Evolutionary conservation across 1,140 invertebrate genomes (phyloP).

Genomic region (Drosophila aff.): DNA sequence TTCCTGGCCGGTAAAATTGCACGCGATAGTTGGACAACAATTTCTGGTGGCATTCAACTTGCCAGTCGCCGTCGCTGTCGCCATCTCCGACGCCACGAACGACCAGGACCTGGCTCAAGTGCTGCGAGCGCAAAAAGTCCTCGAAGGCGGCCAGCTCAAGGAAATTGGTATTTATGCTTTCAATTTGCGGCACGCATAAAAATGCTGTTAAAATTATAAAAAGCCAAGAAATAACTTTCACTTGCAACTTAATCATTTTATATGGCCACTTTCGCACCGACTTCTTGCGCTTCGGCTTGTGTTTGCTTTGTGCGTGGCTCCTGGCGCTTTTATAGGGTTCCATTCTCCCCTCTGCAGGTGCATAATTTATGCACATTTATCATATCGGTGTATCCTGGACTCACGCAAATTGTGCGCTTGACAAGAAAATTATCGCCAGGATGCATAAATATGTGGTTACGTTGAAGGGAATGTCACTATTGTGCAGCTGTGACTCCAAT

Average conservation of each 20-base stretch:
- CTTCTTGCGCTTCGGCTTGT: conserved; percentile 5
- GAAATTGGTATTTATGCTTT: conserved; percentile 81
- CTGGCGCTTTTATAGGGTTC: conserved; percentile 39
- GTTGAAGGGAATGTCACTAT: conserved; percentile 4
- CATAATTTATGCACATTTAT: conserved; percentile 70
- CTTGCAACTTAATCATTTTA: conserved; percentile 78
- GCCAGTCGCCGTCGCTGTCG: conserved; percentile 10
- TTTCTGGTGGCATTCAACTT: conserved; percentile 50
- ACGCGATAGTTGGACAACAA: conserved; percentile 67
- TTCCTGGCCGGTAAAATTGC: conserved; percentile 61
- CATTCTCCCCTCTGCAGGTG: conserved; percentile 24
- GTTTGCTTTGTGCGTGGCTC: conserved; percentile 33
- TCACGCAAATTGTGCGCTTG: conserved; percentile 57
- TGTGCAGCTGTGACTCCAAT: conserved; percentile 18
- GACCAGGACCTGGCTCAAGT: conserved; percentile 62
- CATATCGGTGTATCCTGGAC: conserved; percentile 47
- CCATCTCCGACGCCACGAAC: conserved; percentile 9
- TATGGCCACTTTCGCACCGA: conserved; percentile 66
- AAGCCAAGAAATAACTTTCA: conserved; percentile 82
- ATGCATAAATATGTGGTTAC: conserved; percentile 35
- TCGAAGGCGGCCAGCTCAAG: conserved; percentile 69
- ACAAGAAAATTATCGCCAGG: conserved; percentile 59
- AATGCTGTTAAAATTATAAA: conserved; percentile 73
- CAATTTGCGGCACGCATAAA: conserved; percentile 72
- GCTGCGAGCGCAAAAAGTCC: conserved; percentile 63